Base-by-base conservation (phyloP, 2,797 vertebrate genomes). In the Calcarius lapponicus region DNA sequence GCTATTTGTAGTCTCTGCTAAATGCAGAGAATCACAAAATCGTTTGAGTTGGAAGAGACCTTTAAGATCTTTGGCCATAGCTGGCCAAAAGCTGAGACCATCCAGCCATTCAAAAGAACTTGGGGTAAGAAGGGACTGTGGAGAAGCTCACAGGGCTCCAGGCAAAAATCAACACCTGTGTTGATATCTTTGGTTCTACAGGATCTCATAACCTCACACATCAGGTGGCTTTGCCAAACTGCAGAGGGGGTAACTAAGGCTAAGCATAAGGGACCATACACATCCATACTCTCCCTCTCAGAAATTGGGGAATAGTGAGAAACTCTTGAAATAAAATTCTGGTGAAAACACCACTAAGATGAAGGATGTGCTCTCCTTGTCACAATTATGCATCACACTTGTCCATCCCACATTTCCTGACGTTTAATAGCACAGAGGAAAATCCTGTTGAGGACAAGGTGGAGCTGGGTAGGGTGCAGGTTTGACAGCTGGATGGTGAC, bases 241-340 rank as follows among this genome's bases (percentile, higher is more conserved):
- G 45, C 22, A 43, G 31, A 60, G 10, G 19, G 43, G 15, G 4
- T 36, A 48, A 40, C 31, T 13, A 12, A 64, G 28, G 6, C 13
- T 28, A 14, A 78, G 40, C 5, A 8, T 0, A 22, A 19, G 60
- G n/a, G 11, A 24, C 11, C 38, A 2, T 4, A 47, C 11, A 7
- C 13, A 13, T 20, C 29, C 4, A 5, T 42, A 17, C 17, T 57
- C 18, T 42, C 9, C 20, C 48, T 54, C 24, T 72, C 18, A 3
- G 28, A 34, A 80, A 40, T 0, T 34, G 28, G 3, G 13, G 4
- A n/a, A 29, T 64, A 56, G 28, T 28, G 48, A 13, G 24, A 66
- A 65, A 91, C 22, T 8, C 11, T 32, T 13, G 47, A 54, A 54
- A 75, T 11, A 58, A 36, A 47, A 71, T 36, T 20, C 6, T 22